Percentiles rank a stretch among this genome's conserved stretches.
phyloP scores from a whole-genome alignment of 2,797 vertebrate genomes.

The Bradypodion pumilum region DNA sequence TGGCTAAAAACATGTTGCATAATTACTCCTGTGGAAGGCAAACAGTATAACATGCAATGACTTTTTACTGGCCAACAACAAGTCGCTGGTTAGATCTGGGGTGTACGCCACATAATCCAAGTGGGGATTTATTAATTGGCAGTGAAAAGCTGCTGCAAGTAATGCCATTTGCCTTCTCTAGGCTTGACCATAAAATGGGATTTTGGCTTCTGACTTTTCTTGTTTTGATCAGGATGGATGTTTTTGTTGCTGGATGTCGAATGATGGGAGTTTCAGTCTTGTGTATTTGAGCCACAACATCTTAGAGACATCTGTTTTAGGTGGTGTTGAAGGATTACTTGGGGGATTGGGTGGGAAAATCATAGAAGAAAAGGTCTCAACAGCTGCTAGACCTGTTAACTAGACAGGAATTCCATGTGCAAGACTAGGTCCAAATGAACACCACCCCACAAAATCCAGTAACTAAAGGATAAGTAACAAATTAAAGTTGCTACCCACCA shows the following conservation, averaged over 20 bases:
- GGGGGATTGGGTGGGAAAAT: not conserved
- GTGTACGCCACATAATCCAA: too few species aligned
- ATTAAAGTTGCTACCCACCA: not conserved
- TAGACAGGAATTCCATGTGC: not conserved
- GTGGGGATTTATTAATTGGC: too few species aligned
- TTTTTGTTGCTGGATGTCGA: not conserved
- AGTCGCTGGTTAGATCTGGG: too few species aligned
- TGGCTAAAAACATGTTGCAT: not conserved
- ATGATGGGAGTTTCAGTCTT: too few species aligned
- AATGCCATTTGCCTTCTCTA: too few species aligned
- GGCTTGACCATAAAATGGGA: too few species aligned
- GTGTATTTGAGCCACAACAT: not conserved
- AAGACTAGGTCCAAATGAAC: not conserved
- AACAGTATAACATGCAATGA: too few species aligned
- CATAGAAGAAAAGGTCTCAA: not conserved
- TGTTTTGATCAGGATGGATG: not conserved
- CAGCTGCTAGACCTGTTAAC: not conserved
- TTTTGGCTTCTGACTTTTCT: too few species aligned
- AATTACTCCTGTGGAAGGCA: too few species aligned
- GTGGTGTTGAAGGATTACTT: not conserved
- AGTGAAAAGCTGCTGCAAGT: too few species aligned
- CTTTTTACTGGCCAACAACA: too few species aligned
- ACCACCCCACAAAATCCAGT: too few species aligned
- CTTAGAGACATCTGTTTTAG: not conserved
- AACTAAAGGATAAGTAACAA: not conserved